These are phyloP conservation scores for Alligator mississippiensis DNA, from an alignment of 2,113 vertebrate species.

Conservation along the genomic window DNA sequence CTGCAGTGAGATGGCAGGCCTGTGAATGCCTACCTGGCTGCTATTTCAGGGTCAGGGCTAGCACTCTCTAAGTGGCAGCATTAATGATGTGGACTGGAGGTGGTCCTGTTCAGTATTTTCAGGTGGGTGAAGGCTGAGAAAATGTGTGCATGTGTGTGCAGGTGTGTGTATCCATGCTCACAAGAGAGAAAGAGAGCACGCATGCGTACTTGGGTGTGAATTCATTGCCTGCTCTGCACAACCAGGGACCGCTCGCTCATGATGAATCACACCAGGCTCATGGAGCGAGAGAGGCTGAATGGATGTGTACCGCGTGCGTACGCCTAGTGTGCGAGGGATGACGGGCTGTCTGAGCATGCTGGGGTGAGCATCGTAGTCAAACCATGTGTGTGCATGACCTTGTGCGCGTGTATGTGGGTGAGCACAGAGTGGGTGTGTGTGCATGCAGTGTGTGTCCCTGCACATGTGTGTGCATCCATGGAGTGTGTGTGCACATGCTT, in stretches of 20 bases:
- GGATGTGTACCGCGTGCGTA: no score
- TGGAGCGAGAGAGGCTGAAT: no score
- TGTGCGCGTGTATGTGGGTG: neutral
- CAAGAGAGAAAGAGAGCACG: no score
- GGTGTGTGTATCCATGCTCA: no score
- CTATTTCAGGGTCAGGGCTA: neutral
- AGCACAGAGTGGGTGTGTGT: no score
- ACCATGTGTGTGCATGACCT: neutral
- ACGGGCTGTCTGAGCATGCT: neutral
- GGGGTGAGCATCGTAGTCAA: neutral
- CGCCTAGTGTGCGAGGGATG: neutral
- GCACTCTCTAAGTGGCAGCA: neutral
- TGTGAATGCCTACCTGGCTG: neutral
- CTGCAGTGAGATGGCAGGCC: accelerated
- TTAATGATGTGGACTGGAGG: neutral
- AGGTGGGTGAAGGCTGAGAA: neutral
- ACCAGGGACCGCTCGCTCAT: neutral
- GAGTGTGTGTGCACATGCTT: neutral
- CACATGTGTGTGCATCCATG: no score
- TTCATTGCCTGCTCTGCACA: neutral
- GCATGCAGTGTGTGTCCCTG: neutral
- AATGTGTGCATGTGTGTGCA: no score
- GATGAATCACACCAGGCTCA: neutral
- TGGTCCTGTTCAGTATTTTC: neutral
- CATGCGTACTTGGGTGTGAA: neutral